Base-by-base conservation (phyloP, 2,113 vertebrate genomes). In the Anoura caudifer region DNA sequence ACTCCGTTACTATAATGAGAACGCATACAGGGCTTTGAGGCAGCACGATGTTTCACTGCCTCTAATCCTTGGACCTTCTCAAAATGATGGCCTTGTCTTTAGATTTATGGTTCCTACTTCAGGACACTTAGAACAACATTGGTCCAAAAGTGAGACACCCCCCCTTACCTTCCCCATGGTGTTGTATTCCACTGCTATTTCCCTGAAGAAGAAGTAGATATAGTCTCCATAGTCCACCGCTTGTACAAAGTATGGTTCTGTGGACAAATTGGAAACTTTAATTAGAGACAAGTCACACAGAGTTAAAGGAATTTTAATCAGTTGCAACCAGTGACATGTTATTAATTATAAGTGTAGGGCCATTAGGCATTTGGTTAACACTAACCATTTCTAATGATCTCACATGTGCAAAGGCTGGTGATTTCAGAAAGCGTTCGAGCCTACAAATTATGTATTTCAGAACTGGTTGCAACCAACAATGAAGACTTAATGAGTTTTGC, bases 191-290 rank as follows among this genome's bases (percentile, higher is more conserved):
- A 99, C 99, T 0, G 99, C 99, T 97, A 99, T 99, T 98, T 99
- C 99, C 94, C 99, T 99, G 98, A 99, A 99, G 99, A 99, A 99
- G 98, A 99, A 99, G 98, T 99, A 99, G 98, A 99, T 99, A 96
- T 99, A 99, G 97, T 99, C 99, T 47, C 99, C 99, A 65, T 99
- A 99, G 98, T 99, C 98, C 92, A 99, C 99, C 2, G 99, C 99
- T 96, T 99, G 99, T 77, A 99, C 99, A 97, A 99, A 99, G 97
- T 99, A 99, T 0, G 99, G 99, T 97, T 99, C 99, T 99, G 98
- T 52, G 95, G 97, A 96, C 90, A 97, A 96, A 95, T 1, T 1
- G 56, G 95, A 77, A 87, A 76, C 31, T 75, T 97, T 77, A 80
- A 72, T 67, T 94, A 94, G 89, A 77, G 59, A 80, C 31, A 45